A percentile compares a stretch with the other conserved stretches of the same genome.
These are phyloP conservation scores for Toxotes jaculatrix DNA, from an alignment of 2,113 vertebrate species.

Conservation along the genomic window DNA sequence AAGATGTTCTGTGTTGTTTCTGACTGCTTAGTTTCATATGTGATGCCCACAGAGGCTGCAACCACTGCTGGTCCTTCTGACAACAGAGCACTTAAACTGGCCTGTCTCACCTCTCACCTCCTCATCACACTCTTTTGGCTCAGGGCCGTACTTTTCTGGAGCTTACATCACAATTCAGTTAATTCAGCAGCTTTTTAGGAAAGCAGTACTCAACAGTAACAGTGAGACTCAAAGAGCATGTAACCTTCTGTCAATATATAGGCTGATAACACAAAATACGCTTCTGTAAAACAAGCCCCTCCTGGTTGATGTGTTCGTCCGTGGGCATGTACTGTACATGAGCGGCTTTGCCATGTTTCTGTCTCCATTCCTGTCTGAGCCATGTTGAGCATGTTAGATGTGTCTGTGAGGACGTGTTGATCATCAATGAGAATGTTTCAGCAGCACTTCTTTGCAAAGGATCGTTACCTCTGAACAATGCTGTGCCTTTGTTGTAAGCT, in stretches of 20 bases:
- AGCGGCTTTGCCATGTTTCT: constrained; percentile 55
- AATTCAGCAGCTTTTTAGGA: constrained; percentile 54
- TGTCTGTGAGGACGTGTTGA: constrained; percentile 64
- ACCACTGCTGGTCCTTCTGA: constrained; percentile 54
- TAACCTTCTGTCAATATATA: constrained; percentile 39
- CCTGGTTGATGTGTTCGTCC: constrained; percentile 49
- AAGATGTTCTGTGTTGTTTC: constrained; percentile 71
- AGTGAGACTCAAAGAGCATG: constrained; percentile 61
- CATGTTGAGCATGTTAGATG: constrained; percentile 72
- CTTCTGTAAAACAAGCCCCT: constrained; percentile 53
- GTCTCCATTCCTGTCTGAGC: constrained; percentile 58
- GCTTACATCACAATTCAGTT: constrained; percentile 50
- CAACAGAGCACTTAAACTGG: constrained; percentile 66
- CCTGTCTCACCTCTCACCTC: constrained; percentile 55
- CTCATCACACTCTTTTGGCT: constrained; percentile 70
- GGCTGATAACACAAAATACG: constrained; percentile 33
- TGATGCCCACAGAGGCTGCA: constrained; percentile 57
- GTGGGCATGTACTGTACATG: constrained; percentile 43
- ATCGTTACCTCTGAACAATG: constrained; percentile 87
- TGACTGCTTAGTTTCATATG: constrained; percentile 62
- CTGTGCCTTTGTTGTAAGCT: constrained; percentile 90
- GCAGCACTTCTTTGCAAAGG: constrained; percentile 84
- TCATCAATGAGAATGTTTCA: constrained; percentile 72
- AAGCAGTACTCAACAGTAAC: constrained; percentile 26
- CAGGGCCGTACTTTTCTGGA: constrained; percentile 76